Evolutionary conservation across 2,797 vertebrate species (phyloP), one percentile per base, ranked within the genome.

Genomic region (Micromesistius poutassou): DNA sequence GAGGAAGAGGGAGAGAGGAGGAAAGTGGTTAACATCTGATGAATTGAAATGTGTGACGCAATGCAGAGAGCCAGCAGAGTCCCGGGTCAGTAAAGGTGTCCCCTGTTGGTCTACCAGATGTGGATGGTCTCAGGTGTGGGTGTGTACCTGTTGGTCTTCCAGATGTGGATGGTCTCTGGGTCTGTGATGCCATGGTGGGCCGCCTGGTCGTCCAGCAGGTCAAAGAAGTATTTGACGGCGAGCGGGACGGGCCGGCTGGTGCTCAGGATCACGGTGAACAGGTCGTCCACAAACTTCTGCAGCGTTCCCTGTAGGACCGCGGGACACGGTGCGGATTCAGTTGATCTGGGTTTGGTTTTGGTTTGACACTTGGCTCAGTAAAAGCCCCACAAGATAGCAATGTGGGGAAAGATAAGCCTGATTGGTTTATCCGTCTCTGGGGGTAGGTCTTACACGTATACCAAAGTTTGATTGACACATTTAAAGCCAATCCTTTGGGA

Each of bases 51-150:
- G 55, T 62, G 22, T 25, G 22, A 2, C 7, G 46, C 22, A 62
- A 25, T 25, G 55, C 55, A 25, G 8, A 46, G 42, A 50, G 16
- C 46, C 12, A 2, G 19, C 46, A 50, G 19, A 50, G 46, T 50
- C 46, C 13, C 16, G 46, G 14, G 19, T 50, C 5, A 6, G 33
- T 35, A 35, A 35, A 35, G 33, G 33, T 35, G 33, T 5, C 7
- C 33, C 98, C 97, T 98, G 93, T 99, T 99, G 79, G 97, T 99
- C 91, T 99, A 99, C 98, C 98, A 99, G 79, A 99, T 99, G 78
- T 99, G 98, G 36, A 9, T 8, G 36, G 7, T 36, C 36, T 36
- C 36, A 36, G 36, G 36, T 36, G 46, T 50, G 14, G 16, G 13
- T 13, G 30, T 25, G 6, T 83, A 99, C 98, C 98, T 98, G 93